Conservation (phyloP, 2,888 invertebrate genomes). For the Zhengitettix transpicula region DNA sequence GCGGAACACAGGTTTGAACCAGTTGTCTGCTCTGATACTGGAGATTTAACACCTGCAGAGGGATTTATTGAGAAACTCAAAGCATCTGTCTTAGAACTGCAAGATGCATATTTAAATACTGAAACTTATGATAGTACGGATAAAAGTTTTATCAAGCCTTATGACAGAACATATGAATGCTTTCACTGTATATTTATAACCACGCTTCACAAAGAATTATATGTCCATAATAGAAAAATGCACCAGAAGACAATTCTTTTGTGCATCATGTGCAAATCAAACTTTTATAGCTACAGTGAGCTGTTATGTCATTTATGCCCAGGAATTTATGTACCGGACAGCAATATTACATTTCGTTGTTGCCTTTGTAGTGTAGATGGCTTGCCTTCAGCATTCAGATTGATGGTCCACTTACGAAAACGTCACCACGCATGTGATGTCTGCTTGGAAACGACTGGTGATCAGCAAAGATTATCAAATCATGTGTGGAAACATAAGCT, state of each 20-base stretch:
- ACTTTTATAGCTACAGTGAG: constrained; percentile 77
- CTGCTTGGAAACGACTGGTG: constrained; percentile 64
- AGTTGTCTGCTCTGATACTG: constrained; percentile 29
- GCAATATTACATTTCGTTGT: constrained; percentile 58
- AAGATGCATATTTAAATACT: constrained; percentile 49
- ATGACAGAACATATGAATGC: constrained; percentile 63
- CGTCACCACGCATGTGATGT: constrained; percentile 75
- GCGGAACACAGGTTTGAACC: constrained; percentile 66
- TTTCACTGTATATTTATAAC: constrained; percentile 71
- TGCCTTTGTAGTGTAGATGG: constrained; percentile 62
- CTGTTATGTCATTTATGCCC: constrained; percentile 75
- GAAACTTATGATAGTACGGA: constrained; percentile 48
- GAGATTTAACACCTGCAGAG: constrained; percentile 17
- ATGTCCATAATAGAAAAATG: constrained; percentile 71
- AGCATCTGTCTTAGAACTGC: constrained; percentile 41
- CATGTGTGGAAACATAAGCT: constrained; percentile 86
- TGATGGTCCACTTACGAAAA: constrained; percentile 77
- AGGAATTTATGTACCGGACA: constrained; percentile 44
- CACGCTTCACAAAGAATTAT: constrained; percentile 64
- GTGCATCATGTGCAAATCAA: constrained; percentile 76
- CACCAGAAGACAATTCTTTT: constrained; percentile 67
- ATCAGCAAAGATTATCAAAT: constrained; percentile 63
- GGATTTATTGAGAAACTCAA: constrained; percentile 53
- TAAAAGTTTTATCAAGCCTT: constrained; percentile 34
- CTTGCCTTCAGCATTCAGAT: constrained; percentile 69